Base-by-base conservation (phyloP, 2,888 invertebrate genomes). In the Pyrgus malvae region DNA sequence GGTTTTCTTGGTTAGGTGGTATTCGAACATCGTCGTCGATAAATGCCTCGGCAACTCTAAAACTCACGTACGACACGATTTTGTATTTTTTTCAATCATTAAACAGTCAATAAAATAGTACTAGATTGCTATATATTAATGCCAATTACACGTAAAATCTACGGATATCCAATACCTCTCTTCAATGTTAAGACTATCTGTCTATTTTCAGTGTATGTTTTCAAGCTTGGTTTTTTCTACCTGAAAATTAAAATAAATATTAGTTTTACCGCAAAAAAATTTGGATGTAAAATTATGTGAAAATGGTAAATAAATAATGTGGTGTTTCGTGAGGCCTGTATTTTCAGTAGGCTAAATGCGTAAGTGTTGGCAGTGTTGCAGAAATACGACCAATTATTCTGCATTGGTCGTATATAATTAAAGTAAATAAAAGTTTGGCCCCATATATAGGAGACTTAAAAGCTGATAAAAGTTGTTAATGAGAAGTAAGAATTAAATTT, bases 41-140 rank as follows among this genome's bases (percentile, higher is more conserved):
- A n/a, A n/a, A 33, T 29, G 19, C 19, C 6, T 27, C 1, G 29
- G 8, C 12, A 45, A 38, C 19, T 16, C 44, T 27, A 17, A 35
- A 27, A 19, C 12, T 14, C 37, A 27, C 37, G 37, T 27, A 17
- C 11, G 53, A 53, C 53, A 53, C 45, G 45, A 38, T 3, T 44
- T 45, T 38, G 17, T 21, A 17, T 6, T 17, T 11, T 29, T 29
- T 11, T 37, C 17, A 17, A 17, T 17, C 16, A 5, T 17, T 38
- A 21, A n/a, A 21, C 8, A 2, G 2, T 3, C 11, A 3, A 3
- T n/a, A 3, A 29, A n/a, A 17, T 16, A 38, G 11, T 19, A 4
- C n/a, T n/a, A n/a, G n/a, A n/a, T n/a, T n/a, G n/a, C n/a, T n/a
- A n/a, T n/a, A n/a, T n/a, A n/a, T n/a, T n/a, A n/a, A n/a, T n/a